phyloP scores from a whole-genome alignment of 2,797 vertebrate genomes.

The Thamnophis elegans region DNA sequence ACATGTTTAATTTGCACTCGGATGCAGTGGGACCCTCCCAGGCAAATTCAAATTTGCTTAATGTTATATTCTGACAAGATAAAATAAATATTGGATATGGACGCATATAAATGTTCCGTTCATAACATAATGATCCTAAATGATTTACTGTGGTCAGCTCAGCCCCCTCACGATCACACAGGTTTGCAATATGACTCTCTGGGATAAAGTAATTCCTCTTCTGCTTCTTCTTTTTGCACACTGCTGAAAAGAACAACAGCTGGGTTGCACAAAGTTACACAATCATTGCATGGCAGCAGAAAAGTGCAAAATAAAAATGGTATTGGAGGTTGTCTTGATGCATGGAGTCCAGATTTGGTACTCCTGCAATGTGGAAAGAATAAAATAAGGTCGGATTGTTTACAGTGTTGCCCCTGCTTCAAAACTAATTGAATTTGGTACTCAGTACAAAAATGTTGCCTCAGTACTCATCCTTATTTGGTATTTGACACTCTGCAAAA shows the following conservation, averaged over 20 bases:
- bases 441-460: too few relatives aligned
- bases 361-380: not conserved
- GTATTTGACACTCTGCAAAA: too few relatives aligned
- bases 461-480: too few relatives aligned
- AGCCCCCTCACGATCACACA: not conserved
- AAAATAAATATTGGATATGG: not conserved
- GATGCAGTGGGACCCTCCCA: not conserved
- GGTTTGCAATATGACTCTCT: not conserved
- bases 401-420: too few relatives aligned
- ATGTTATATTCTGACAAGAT: not conserved
- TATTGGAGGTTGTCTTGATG: not conserved
- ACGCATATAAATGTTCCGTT: not conserved
- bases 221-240: not conserved
- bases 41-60: not conserved
- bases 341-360: not conserved
- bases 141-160: not conserved
- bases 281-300: not conserved
- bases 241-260: not conserved
- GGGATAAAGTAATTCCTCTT: not conserved
- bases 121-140: not conserved
- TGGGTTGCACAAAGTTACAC: not conserved
- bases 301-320: not conserved
- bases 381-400: rapidly evolving
- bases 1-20: not conserved
- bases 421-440: too few relatives aligned